Conservation (phyloP, 2,113 vertebrate species). For the Malurus melanocephalus region DNA sequence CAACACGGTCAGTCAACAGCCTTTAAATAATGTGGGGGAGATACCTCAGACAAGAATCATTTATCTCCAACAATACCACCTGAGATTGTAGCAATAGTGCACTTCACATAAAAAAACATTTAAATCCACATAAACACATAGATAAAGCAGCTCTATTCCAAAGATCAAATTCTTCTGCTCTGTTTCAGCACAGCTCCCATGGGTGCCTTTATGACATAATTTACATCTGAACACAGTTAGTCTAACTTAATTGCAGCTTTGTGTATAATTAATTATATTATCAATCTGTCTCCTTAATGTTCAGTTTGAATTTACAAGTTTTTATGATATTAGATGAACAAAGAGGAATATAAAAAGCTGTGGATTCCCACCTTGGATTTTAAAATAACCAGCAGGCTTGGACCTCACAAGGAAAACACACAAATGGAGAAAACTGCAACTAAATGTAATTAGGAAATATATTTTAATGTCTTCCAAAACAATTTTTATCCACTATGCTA, state of each 20-base stretch:
- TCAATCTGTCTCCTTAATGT: slow-evolving; percentile 10
- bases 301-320: not conserved
- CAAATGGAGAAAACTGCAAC: not conserved
- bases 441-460: not conserved
- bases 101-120: not conserved
- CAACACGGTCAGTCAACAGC: not conserved
- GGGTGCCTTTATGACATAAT: not conserved
- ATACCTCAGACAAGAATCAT: not conserved
- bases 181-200: not conserved
- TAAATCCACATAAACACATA: not conserved
- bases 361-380: not conserved
- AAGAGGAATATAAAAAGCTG: not conserved
- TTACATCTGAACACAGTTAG: slow-evolving; percentile 5
- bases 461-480: not conserved
- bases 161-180: not conserved
- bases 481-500: not conserved
- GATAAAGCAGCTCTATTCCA: not conserved
- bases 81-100: not conserved
- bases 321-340: not conserved
- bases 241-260: slow-evolving; percentile 14
- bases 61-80: not conserved
- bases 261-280: slow-evolving; percentile 26
- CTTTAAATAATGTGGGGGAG: not conserved
- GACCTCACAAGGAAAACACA: not conserved
- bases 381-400: not conserved